These are phyloP conservation scores for Morelia viridis DNA, from an alignment of 2,797 vertebrate genomes.

Conservation along the genomic window DNA sequence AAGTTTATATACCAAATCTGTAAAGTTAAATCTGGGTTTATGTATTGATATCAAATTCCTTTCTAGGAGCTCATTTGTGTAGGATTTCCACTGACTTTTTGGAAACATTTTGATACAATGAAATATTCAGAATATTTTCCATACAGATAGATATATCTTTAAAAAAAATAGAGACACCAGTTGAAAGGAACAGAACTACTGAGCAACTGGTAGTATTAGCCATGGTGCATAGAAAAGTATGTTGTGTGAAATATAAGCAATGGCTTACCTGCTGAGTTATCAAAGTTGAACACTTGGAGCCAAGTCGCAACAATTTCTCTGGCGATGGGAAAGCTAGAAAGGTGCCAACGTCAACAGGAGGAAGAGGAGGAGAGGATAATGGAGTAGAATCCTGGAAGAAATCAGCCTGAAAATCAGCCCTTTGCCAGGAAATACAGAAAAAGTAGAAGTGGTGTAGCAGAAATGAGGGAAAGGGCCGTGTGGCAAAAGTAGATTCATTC, in stretches of 20 bases:
- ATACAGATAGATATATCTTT: background rate
- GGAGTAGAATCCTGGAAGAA: conserved; percentile 79
- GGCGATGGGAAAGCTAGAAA: conserved; percentile 94
- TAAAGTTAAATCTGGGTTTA: background rate
- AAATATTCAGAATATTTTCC: background rate
- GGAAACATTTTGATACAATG: background rate
- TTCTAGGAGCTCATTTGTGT: background rate
- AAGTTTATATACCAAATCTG: background rate
- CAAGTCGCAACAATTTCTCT: conserved; percentile 90
- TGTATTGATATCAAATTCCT: background rate
- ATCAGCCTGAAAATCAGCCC: background rate
- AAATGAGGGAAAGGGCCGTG: background rate
- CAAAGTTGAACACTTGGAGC: conserved; percentile 82
- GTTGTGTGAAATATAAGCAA: background rate
- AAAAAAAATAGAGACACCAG: background rate
- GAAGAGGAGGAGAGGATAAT: conserved; percentile 66
- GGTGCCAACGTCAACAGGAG: conserved; percentile 82
- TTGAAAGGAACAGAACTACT: background rate
- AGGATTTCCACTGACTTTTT: background rate
- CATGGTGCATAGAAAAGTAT: background rate
- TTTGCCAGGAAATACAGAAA: conserved; percentile 17
- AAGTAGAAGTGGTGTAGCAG: background rate
- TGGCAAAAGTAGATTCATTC: background rate
- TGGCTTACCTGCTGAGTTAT: conserved; percentile 86
- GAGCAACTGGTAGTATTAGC: background rate